Percentiles rank a stretch among this genome's conserved stretches.
These are phyloP conservation scores for Drosophila erecta DNA, from an alignment of 1,140 invertebrate genomes.

Conservation along the genomic window DNA sequence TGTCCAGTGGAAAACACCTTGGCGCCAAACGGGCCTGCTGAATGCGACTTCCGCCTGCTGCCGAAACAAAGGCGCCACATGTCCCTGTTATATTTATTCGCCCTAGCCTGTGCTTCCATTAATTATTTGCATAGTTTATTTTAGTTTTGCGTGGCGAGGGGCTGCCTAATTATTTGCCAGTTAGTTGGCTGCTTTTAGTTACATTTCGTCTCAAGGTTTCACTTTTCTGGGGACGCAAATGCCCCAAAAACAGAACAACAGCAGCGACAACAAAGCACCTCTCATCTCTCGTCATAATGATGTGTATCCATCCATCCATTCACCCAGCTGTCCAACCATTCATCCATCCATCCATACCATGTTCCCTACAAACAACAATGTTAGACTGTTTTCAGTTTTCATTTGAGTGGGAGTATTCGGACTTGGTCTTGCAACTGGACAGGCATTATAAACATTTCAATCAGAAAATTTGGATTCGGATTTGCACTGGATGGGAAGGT, in stretches of 20 bases:
- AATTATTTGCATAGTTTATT: conserved; percentile 73
- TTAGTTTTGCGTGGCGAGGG: conserved; percentile 32
- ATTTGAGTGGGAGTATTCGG: conserved; percentile 49
- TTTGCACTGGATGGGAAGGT: conserved; percentile 24
- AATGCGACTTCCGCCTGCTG: conserved; percentile 51
- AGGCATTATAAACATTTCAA: conserved; percentile 54
- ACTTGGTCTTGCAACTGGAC: conserved; percentile 46
- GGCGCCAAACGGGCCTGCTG: conserved; percentile 33
- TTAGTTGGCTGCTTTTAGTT: conserved; percentile 35
- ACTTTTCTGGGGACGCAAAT: conserved; percentile 14
- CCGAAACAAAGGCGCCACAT: conserved; percentile 65
- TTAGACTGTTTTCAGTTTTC: conserved; percentile 33
- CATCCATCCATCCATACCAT: conserved; percentile 51
- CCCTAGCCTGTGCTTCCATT: conserved; percentile 38
- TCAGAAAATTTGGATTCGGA: conserved; percentile 11
- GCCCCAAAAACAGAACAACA: conserved; percentile 9
- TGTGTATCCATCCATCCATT: conserved; percentile 47
- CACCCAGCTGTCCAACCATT: conserved; percentile 52
- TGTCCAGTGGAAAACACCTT: conserved; percentile 48
- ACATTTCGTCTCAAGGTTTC: conserved; percentile 57
- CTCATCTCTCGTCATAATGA: conserved; percentile 41
- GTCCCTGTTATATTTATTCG: conserved; percentile 54
- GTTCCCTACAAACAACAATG: conserved; percentile 52
- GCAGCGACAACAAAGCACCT: conserved; percentile 24
- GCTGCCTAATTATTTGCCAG: conserved; percentile 62